A percentile compares a stretch with the other conserved stretches of the same genome.
These are phyloP conservation scores for Protomyctophum bolini DNA, from an alignment of 2,113 vertebrate species.

Conservation along the genomic window DNA sequence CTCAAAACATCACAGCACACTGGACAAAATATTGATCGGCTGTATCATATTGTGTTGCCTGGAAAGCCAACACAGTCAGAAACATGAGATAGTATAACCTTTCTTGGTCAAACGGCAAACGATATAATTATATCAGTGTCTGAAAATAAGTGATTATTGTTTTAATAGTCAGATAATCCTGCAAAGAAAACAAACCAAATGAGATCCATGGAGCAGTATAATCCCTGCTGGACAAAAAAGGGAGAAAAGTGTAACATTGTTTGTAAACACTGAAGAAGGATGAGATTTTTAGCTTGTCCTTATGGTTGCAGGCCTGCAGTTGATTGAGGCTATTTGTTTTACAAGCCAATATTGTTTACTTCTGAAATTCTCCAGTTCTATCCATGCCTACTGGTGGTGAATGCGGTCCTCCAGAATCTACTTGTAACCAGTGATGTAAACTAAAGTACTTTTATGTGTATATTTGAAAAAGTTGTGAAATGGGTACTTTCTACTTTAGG, in stretches of 20 bases:
- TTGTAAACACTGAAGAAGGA: not conserved
- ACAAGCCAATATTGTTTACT: not conserved
- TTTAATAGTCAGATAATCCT: not conserved
- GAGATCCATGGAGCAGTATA: not conserved
- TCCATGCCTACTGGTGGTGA: not conserved
- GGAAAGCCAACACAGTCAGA: not conserved
- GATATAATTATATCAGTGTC: constrained; percentile 1
- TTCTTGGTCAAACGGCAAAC: not conserved
- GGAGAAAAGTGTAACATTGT: not conserved
- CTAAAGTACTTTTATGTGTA: too few species aligned
- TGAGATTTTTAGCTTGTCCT: not conserved
- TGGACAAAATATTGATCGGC: too few species aligned
- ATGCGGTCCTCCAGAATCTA: not conserved
- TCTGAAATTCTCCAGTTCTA: not conserved
- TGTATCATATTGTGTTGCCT: not conserved
- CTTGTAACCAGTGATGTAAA: too few species aligned
- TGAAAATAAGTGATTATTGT: constrained; percentile 2
- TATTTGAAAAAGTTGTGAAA: too few species aligned
- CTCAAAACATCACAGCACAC: too few species aligned
- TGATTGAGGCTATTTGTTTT: not conserved
- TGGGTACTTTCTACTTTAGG: too few species aligned
- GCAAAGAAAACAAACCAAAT: not conserved
- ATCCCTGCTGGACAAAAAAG: not conserved
- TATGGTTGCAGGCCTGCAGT: not conserved
- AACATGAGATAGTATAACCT: not conserved